phyloP scores from a whole-genome alignment of 1,140 invertebrate species.

The Drosophila virilis region DNA sequence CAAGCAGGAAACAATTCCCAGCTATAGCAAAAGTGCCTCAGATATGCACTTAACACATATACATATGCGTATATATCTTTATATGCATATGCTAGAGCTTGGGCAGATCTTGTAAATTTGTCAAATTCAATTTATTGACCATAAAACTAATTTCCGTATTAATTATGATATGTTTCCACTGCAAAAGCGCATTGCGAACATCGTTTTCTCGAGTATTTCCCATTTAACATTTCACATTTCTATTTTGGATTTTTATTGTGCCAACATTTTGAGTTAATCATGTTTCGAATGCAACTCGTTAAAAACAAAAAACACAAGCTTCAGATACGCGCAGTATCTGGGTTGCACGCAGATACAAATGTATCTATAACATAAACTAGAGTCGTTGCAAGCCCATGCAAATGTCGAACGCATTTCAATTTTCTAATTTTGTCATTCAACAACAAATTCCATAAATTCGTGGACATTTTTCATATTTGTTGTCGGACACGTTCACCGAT shows the following conservation, averaged over 20 bases:
- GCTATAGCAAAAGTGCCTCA: background rate
- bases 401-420: conserved; percentile 1
- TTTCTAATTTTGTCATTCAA: conserved; percentile 19
- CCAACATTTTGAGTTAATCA: conserved; percentile 53
- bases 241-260: conserved; percentile 25
- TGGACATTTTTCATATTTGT: conserved; percentile 20
- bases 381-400: conserved; percentile 17
- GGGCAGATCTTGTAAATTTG: conserved; percentile 37
- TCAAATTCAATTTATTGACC: conserved; percentile 51
- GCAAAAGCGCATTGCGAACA: conserved; percentile 19
- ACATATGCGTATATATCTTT: background rate
- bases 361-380: conserved; percentile 9
- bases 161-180: conserved; percentile 29
- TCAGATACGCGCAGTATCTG: background rate
- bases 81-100: background rate
- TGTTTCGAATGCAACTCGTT: conserved; percentile 43
- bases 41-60: background rate
- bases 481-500: conserved; percentile 13
- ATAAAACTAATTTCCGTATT: conserved; percentile 44
- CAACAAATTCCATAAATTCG: conserved; percentile 61
- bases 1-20: conserved; percentile 5
- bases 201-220: background rate
- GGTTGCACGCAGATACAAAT: background rate
- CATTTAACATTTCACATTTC: conserved; percentile 36
- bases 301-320: conserved; percentile 40